These are phyloP conservation scores for Ecdyonurus torrentis DNA, from an alignment of 2,888 invertebrate genomes.

Conservation along the genomic window DNA sequence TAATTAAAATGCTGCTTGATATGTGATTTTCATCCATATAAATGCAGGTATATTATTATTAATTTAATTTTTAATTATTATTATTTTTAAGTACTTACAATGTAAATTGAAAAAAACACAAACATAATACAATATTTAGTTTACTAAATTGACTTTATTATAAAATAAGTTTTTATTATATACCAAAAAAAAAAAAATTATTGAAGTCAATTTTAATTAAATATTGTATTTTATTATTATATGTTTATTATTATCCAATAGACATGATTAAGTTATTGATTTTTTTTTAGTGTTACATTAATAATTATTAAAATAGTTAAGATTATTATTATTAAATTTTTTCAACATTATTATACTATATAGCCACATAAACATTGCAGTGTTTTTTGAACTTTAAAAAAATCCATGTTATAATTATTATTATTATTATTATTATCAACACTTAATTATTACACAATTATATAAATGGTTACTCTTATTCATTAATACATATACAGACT, in stretches of 20 bases:
- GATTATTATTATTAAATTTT: not conserved
- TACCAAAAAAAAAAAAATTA: not conserved
- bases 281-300: too few species aligned
- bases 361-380: not conserved
- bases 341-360: too few species aligned
- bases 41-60: slow-evolving; percentile 1
- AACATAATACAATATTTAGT: not conserved
- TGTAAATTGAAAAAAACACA: too few species aligned
- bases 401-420: not conserved
- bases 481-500: not conserved
- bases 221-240: not conserved
- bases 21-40: not conserved
- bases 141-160: not conserved
- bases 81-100: not conserved
- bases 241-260: too few species aligned
- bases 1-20: not conserved
- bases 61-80: not conserved
- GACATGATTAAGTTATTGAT: too few species aligned
- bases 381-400: not conserved
- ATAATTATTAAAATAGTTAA: not conserved
- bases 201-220: not conserved
- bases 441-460: not conserved
- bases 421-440: not conserved
- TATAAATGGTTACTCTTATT: not conserved
- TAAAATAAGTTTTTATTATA: not conserved